phyloP scores from a whole-genome alignment of 2,888 invertebrate genomes.

The Caenorhabditis zanzibari region DNA sequence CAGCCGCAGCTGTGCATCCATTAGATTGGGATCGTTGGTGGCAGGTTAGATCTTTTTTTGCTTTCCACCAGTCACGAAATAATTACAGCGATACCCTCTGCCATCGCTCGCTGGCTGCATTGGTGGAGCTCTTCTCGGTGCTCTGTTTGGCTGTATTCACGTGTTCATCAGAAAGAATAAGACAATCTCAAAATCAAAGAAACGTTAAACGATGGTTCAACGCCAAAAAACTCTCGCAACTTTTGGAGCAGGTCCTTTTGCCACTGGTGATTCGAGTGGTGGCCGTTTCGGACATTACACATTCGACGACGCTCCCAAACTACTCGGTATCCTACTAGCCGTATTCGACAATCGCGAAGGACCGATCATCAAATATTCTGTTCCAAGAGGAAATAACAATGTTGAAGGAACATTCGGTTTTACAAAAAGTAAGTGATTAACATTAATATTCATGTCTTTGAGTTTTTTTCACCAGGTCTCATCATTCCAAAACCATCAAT shows the following conservation, averaged over 20 bases:
- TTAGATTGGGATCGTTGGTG: conserved; percentile 94
- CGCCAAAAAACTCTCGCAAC: conserved; percentile 66
- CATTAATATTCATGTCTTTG: not conserved
- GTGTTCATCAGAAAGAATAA: not conserved
- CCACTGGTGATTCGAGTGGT: conserved; percentile 60
- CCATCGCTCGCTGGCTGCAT: conserved; percentile 68
- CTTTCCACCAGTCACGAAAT: not conserved
- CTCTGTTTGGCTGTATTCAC: conserved; percentile 30
- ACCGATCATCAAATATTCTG: conserved; percentile 77
- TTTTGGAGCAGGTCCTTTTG: conserved; percentile 66
- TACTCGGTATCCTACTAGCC: conserved; percentile 80
- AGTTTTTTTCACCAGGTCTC: conserved; percentile 23
- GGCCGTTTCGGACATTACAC: conserved; percentile 70
- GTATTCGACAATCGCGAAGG: conserved; percentile 80
- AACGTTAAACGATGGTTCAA: conserved; percentile 58
- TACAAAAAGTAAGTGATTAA: conserved; percentile 32
- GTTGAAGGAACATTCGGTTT: conserved; percentile 41
- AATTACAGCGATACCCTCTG: conserved; percentile 71
- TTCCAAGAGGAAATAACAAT: conserved; percentile 44
- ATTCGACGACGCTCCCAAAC: conserved; percentile 71
- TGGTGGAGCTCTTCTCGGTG: conserved; percentile 57
- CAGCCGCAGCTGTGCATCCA: conserved; percentile 87
- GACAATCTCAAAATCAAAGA: conserved; percentile 26
- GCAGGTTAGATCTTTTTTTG: conserved; percentile 87
- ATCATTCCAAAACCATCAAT: conserved; percentile 75